phyloP scores from a whole-genome alignment of 2,797 vertebrate species.

The Halcyon smyrnensis region DNA sequence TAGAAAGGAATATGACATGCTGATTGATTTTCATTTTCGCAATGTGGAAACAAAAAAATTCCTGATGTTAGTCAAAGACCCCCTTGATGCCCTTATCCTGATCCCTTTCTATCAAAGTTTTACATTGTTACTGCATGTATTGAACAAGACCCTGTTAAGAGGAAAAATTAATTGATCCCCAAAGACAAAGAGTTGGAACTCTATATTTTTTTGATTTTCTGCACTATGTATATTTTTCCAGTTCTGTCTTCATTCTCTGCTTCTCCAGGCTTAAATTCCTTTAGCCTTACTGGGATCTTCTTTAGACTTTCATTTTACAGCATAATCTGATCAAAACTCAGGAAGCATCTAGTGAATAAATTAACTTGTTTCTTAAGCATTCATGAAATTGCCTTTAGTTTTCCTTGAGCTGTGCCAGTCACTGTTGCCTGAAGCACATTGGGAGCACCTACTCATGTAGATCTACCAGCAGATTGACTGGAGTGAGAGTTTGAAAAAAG shows the following conservation, averaged over 20 bases:
- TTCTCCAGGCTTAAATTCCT: neutral
- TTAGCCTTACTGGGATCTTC: neutral
- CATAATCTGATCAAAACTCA: neutral
- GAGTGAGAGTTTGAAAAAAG: neutral
- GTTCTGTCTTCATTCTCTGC: neutral
- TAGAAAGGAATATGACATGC: neutral
- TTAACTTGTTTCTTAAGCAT: neutral
- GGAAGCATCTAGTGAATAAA: neutral
- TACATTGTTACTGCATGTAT: neutral
- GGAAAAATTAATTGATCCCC: neutral
- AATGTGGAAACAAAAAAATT: neutral
- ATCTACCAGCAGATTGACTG: neutral
- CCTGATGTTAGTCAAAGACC: neutral
- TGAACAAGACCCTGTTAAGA: neutral
- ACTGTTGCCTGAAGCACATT: neutral
- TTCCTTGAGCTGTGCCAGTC: neutral
- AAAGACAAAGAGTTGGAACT: neutral
- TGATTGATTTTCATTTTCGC: neutral
- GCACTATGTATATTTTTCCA: accelerated
- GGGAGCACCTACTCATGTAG: neutral
- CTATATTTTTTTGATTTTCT: neutral
- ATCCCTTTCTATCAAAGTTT: neutral
- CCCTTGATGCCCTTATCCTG: neutral
- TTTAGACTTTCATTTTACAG: neutral
- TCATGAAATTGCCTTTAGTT: neutral